phyloP scores from a whole-genome alignment of 1,140 invertebrate species.

The Grapholita molesta region DNA sequence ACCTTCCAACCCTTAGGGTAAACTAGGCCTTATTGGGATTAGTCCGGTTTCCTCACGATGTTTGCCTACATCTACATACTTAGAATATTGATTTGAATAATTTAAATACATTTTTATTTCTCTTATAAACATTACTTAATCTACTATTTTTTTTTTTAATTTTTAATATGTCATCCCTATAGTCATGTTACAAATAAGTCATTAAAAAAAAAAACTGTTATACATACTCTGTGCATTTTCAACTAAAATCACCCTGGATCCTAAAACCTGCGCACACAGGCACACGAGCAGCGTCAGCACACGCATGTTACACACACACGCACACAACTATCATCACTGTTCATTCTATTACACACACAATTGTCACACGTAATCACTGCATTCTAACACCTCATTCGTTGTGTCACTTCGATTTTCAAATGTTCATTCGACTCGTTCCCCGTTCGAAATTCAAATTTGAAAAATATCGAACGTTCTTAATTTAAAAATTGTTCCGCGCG shows the following conservation, averaged over 20 bases:
- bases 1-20: too few species aligned
- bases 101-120: too few species aligned
- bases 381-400: background rate
- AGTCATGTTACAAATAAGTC: background rate
- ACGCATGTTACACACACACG: constrained; percentile 50
- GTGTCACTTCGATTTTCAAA: background rate
- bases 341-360: background rate
- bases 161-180: too few species aligned
- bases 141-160: too few species aligned
- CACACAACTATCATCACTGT: constrained; percentile 12
- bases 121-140: too few species aligned
- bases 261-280: constrained; percentile 42
- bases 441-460: background rate
- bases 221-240: constrained; percentile 70
- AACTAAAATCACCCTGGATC: constrained; percentile 61
- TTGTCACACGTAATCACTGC: background rate
- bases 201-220: constrained; percentile 15
- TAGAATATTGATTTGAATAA: too few species aligned
- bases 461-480: background rate
- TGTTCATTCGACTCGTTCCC: background rate
- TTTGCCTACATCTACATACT: too few species aligned
- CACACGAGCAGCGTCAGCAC: constrained; percentile 40
- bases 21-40: too few species aligned
- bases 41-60: too few species aligned
- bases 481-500: background rate